phyloP scores from a whole-genome alignment of 2,888 invertebrate genomes.

The Eledona agricola region DNA sequence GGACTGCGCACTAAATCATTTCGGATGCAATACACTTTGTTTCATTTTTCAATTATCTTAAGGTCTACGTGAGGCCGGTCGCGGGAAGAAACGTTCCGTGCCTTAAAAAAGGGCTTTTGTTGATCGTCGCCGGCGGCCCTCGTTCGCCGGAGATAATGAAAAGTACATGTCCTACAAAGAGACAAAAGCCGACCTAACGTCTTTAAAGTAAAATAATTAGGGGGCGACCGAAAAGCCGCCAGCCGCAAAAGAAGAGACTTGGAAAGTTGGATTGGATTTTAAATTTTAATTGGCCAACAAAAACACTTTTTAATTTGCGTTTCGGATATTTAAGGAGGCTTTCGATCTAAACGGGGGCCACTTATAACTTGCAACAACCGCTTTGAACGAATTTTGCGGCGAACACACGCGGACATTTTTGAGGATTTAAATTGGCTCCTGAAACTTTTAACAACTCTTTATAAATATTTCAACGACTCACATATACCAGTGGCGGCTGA shows the following conservation, averaged over 20 bases:
- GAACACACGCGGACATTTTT: no score
- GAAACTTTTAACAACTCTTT: no score
- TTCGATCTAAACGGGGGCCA: constrained; percentile 10
- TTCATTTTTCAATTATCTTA: constrained; percentile 54
- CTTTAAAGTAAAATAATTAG: constrained; percentile 37
- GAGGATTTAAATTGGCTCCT: no score
- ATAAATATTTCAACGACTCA: no score
- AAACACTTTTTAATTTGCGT: constrained; percentile 18
- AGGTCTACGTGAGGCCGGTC: constrained; percentile 30
- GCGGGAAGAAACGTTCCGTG: constrained; percentile 38
- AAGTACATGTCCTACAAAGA: constrained; percentile 43
- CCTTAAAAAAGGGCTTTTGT: constrained; percentile 44
- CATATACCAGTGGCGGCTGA: no score
- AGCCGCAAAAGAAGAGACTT: constrained; percentile 14
- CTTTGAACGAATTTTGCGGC: no score
- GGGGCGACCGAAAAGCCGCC: constrained; percentile 9
- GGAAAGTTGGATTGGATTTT: constrained; percentile 35
- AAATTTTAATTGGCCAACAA: constrained; percentile 31
- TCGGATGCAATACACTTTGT: constrained; percentile 56
- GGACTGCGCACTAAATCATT: constrained; percentile 55
- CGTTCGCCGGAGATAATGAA: constrained; percentile 43
- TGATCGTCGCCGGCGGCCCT: constrained; percentile 40
- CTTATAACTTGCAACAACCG: constrained; percentile 11
- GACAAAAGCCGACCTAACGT: constrained; percentile 44
- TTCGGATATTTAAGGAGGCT: constrained; percentile 8